Percentiles rank a stretch among this genome's conserved stretches.
phyloP scores from a whole-genome alignment of 2,797 vertebrate species.

The Betta splendens region DNA sequence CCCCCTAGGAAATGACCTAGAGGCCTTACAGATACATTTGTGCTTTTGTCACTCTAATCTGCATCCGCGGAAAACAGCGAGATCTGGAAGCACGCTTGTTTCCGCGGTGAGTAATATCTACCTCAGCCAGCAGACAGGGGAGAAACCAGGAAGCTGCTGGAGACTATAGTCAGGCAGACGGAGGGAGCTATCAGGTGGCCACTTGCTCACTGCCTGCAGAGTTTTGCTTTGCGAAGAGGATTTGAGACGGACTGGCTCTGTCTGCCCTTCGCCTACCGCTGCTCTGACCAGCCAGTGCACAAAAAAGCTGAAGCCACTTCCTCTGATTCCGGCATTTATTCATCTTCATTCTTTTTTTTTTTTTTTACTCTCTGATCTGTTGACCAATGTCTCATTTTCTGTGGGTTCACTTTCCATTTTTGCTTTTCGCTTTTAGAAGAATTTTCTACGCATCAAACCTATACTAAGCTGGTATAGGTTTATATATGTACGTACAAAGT shows the following conservation, averaged over 20 bases:
- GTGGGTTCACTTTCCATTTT: conserved; percentile 50
- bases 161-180: conserved; percentile 63
- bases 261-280: conserved; percentile 71
- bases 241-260: conserved; percentile 93
- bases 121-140: conserved; percentile 89
- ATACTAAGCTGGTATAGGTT: conserved; percentile 59
- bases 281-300: conserved; percentile 66
- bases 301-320: conserved; percentile 74
- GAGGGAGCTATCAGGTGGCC: conserved; percentile 69
- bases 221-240: conserved; percentile 71
- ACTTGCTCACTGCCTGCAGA: conserved; percentile 65
- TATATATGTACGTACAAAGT: conserved; percentile 58
- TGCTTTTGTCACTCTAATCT: conserved; percentile 87
- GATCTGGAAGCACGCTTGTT: conserved; percentile 88
- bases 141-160: conserved; percentile 78
- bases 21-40: conserved; percentile 94
- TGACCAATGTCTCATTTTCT: conserved; percentile 84
- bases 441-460: conserved; percentile 71
- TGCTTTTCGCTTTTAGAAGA: conserved; percentile 69
- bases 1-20: conserved; percentile 95
- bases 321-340: conserved; percentile 64
- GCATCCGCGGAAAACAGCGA: conserved; percentile 76
- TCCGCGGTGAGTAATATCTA: conserved; percentile 90
- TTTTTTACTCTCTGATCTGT: conserved; percentile 81
- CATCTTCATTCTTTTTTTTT: conserved; percentile 29